Conservation (phyloP, 1,140 invertebrate genomes). For the Eulimnadia texana region DNA sequence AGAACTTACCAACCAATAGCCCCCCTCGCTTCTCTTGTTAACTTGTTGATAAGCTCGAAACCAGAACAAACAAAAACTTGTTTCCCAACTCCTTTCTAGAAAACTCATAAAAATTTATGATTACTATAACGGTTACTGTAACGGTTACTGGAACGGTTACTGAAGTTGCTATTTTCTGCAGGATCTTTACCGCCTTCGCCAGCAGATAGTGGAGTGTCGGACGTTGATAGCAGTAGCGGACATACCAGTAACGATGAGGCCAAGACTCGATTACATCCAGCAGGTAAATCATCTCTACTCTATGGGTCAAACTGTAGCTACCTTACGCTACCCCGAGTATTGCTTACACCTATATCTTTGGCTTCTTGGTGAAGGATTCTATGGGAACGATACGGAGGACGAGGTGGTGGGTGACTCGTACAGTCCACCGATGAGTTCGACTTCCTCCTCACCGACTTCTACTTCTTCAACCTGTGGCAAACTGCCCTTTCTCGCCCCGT, state of each 20-base stretch:
- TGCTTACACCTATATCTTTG: background rate
- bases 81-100: too few species aligned
- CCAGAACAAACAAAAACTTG: background rate
- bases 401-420: background rate
- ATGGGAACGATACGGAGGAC: background rate
- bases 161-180: too few species aligned
- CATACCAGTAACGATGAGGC: slow-evolving; percentile 72
- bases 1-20: too few species aligned
- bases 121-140: too few species aligned
- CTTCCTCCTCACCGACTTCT: background rate
- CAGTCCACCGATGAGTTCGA: background rate
- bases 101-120: too few species aligned
- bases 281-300: too few species aligned
- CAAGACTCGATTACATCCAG: slow-evolving; percentile 54
- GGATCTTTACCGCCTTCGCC: slow-evolving; percentile 91
- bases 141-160: too few species aligned
- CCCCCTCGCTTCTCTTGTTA: too few species aligned
- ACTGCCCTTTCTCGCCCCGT: background rate
- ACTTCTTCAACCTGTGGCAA: background rate
- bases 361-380: slow-evolving; percentile 1
- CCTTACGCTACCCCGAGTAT: background rate
- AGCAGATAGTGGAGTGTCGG: slow-evolving; percentile 89
- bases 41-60: background rate
- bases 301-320: background rate
- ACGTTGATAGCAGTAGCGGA: slow-evolving; percentile 87